Conservation (phyloP, 2,113 vertebrate genomes). For the Sterrhoptilus dennistouni region DNA sequence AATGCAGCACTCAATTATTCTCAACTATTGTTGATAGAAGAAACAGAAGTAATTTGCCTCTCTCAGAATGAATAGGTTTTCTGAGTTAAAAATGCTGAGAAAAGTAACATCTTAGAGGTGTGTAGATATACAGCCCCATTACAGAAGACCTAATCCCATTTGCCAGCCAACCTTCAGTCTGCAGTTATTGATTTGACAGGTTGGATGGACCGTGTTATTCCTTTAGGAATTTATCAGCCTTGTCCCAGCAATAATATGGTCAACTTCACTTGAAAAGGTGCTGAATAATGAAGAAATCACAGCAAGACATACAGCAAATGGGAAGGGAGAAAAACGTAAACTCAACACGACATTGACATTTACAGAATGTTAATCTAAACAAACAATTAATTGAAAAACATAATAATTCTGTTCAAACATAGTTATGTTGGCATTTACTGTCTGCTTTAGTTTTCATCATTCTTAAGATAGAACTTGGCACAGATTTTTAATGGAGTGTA, state of each 20-base stretch:
- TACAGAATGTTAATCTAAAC: neutral
- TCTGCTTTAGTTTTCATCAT: neutral
- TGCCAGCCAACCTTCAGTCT: neutral
- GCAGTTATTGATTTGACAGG: neutral
- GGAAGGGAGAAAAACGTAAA: neutral
- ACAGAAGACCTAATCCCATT: neutral
- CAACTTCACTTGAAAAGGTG: neutral
- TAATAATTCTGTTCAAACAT: neutral
- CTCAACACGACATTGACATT: neutral
- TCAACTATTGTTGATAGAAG: neutral
- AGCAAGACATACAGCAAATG: neutral
- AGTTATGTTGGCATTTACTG: neutral
- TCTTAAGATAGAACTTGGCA: neutral
- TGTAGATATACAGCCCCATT: neutral
- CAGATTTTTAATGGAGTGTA: neutral
- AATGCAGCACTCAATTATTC: neutral
- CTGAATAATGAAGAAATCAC: neutral
- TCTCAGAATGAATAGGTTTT: neutral
- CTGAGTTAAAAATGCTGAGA: neutral
- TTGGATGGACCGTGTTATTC: neutral
- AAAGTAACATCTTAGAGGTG: neutral
- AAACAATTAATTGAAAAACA: neutral
- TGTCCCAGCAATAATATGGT: neutral
- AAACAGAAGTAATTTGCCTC: neutral
- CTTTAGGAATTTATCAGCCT: conserved; percentile 6